Evolutionary conservation across 2,888 invertebrate species (phyloP).

Genomic region (Caenorhabditis sp.): DNA sequence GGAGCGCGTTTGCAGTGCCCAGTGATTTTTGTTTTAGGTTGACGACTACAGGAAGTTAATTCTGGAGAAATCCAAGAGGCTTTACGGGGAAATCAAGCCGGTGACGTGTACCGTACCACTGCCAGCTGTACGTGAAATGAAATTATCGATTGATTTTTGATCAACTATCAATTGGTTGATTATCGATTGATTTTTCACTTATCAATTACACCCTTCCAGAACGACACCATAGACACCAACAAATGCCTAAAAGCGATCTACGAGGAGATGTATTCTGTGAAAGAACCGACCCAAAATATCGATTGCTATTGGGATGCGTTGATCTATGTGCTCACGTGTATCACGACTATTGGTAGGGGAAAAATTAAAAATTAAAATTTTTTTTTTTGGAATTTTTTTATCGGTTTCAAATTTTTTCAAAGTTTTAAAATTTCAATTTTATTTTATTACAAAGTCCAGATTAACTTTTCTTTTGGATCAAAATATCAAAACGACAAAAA

Average conservation of each 20-base stretch:
- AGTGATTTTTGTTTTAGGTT: slow-evolving; percentile 17
- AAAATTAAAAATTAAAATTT: neutral
- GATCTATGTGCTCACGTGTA: slow-evolving; percentile 22
- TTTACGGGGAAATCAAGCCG: slow-evolving; percentile 13
- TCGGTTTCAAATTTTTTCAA: no score
- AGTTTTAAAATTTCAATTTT: neutral
- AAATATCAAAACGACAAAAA: neutral
- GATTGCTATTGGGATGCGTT: slow-evolving; percentile 13
- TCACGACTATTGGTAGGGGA: slow-evolving; percentile 41
- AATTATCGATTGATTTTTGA: neutral
- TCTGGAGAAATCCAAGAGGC: neutral
- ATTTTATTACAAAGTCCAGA: no score
- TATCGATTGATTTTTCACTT: neutral
- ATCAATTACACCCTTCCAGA: neutral
- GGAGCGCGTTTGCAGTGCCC: neutral
- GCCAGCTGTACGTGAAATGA: neutral
- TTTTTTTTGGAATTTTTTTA: neutral
- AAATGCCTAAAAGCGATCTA: slow-evolving; percentile 23
- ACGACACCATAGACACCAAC: neutral
- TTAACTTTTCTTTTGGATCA: no score
- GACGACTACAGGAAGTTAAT: slow-evolving; percentile 2
- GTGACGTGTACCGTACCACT: no score
- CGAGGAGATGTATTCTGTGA: neutral
- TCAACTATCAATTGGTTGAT: neutral
- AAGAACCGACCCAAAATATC: slow-evolving; percentile 26